Base-by-base conservation (phyloP, 1,140 invertebrate species). In the Drosophila mauritiana region DNA sequence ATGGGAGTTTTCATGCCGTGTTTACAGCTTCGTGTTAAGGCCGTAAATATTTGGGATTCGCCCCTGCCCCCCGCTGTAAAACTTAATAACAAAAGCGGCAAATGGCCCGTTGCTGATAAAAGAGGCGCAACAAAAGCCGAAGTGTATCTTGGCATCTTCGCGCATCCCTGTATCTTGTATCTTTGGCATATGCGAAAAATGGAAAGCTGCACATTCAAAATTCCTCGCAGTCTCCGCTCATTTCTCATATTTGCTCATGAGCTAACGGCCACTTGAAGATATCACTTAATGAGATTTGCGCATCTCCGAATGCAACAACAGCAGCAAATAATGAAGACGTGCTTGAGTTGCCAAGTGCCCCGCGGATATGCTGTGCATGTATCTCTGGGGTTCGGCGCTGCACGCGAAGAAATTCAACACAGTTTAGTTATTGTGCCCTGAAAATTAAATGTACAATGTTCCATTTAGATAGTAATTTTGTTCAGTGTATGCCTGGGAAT, bases 221-320 rank as follows among this genome's bases (percentile, higher is more conserved):
- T 70, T 64, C 78, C 43, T 45, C 12, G 42, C 53, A 43, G 52
- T 77, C 64, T 37, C 53, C 52, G 63, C 74, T 52, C 83, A 88
- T 88, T 77, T 88, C 68, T 83, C 84, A 86, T 86, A 89, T 65
- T 68, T 36, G 63, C 67, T 40, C 48, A 56, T 64, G 37, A 80
- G 77, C 85, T 80, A 89, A 89, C 85, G 84, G 84, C 64, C 84
- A 89, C 84, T 89, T 89, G 85, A 89, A 89, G 84, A 89, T 89
- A 89, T 89, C 84, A 89, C 84, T 89, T 89, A 89, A 89, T 89
- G 84, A 89, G 84, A 89, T 89, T 89, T 89, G 85, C 80, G 84
- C 84, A 89, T 89, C 84, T 89, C 63, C 69, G 46, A 80, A 65
- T 89, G 84, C 84, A 89, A 84, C 83, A 73, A 77, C 74, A 78